Evolutionary conservation across 2,888 invertebrate genomes (phyloP).

Genomic region (Eutolmus rufibarbis): DNA sequence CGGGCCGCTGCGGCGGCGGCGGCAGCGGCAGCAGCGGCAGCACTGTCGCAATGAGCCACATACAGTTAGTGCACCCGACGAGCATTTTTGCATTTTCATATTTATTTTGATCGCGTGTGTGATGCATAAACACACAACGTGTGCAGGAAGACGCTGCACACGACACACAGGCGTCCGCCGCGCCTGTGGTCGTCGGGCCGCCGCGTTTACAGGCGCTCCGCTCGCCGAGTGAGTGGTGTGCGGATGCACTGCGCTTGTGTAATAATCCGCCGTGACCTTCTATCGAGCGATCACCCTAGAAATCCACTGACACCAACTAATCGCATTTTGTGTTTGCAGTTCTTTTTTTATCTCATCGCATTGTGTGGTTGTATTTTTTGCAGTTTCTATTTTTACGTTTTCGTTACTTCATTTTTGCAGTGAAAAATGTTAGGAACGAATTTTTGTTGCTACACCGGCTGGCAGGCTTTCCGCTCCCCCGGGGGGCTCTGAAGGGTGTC

Average conservation of each 20-base stretch:
- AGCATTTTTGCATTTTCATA: constrained; percentile 18
- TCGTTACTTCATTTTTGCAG: background rate
- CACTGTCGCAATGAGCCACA: background rate
- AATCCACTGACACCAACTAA: constrained; percentile 55
- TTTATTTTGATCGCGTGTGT: background rate
- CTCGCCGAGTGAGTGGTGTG: constrained; percentile 25
- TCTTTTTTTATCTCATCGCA: constrained; percentile 37
- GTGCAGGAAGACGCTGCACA: background rate
- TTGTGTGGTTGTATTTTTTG: constrained; percentile 11
- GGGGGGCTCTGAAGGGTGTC: background rate
- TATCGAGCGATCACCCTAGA: constrained; percentile 55
- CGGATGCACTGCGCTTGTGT: constrained; percentile 41
- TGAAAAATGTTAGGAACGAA: background rate
- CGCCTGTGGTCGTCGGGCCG: background rate
- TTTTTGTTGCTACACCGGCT: constrained; percentile 23
- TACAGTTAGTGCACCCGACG: constrained; percentile 28
- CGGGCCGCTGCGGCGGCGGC: background rate
- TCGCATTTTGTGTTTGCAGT: constrained; percentile 45
- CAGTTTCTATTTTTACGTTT: background rate
- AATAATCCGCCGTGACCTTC: constrained; percentile 52
- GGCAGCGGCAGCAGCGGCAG: background rate
- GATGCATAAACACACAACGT: background rate
- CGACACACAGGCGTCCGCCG: background rate
- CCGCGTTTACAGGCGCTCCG: background rate
- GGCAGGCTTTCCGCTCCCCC: background rate